Percentiles rank a stretch among this genome's conserved stretches.
Evolutionary conservation across 2,797 vertebrate species (phyloP).

Genomic region (Miichthys miiuy): DNA sequence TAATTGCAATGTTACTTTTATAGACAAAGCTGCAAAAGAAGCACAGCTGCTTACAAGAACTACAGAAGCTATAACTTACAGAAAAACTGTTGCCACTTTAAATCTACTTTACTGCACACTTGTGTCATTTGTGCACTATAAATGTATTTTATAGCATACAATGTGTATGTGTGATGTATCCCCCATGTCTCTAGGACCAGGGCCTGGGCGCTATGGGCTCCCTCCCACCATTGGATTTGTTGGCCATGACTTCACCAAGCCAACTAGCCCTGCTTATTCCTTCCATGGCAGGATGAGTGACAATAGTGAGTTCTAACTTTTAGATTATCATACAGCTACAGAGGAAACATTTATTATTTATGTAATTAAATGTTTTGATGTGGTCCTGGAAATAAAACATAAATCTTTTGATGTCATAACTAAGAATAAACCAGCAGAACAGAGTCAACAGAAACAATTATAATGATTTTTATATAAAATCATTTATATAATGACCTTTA

Average conservation of each 20-base stretch:
- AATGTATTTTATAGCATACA: neutral
- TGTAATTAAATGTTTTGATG: neutral
- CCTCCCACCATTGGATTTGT: slow-evolving; percentile 87
- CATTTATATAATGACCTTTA: neutral
- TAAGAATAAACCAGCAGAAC: neutral
- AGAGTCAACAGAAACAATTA: neutral
- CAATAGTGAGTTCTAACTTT: slow-evolving; percentile 77
- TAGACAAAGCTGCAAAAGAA: neutral
- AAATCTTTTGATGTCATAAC: no score
- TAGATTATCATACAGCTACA: neutral
- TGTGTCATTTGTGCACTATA: neutral
- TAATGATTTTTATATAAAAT: neutral
- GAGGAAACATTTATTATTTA: neutral
- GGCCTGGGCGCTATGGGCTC: slow-evolving; percentile 86
- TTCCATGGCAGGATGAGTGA: slow-evolving; percentile 83
- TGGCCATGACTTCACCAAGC: slow-evolving; percentile 88
- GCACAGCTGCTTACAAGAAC: neutral
- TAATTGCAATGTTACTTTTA: neutral
- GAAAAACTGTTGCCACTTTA: neutral
- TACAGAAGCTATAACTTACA: neutral
- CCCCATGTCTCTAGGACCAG: slow-evolving; percentile 80
- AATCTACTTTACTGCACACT: neutral
- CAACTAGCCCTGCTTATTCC: slow-evolving; percentile 85
- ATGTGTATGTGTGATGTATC: neutral
- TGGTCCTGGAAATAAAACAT: no score